Evolutionary conservation across 1,140 invertebrate species (phyloP).

Genomic region (Lepidurus couesii): DNA sequence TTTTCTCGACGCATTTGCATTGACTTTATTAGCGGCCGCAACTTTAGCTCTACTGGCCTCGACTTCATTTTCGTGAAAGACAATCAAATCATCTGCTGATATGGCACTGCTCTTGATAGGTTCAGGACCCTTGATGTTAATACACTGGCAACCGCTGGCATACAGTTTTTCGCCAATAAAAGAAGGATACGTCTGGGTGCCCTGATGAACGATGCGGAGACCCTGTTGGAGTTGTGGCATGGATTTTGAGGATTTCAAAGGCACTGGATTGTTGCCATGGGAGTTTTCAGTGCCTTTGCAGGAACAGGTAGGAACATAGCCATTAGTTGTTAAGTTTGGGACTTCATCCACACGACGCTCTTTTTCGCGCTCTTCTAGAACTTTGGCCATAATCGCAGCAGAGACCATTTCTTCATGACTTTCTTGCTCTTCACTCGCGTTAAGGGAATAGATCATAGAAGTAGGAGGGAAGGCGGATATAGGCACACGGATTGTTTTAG

Average conservation of each 20-base stretch:
- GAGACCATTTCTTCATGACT: conserved; percentile 66
- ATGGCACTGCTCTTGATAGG: background rate
- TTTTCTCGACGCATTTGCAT: background rate
- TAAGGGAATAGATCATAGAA: conserved; percentile 79
- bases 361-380: conserved; percentile 75
- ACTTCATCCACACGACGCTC: conserved; percentile 49
- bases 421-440: conserved; percentile 42
- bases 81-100: background rate
- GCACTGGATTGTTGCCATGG: conserved; percentile 16
- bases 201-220: conserved; percentile 23
- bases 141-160: background rate
- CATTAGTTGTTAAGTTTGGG: background rate
- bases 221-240: conserved; percentile 24
- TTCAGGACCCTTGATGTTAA: background rate
- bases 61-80: background rate
- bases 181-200: conserved; percentile 29
- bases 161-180: conserved; percentile 27
- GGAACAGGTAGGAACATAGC: background rate
- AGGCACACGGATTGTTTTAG: conserved; percentile 68
- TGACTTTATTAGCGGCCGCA: background rate
- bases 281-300: background rate
- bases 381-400: conserved; percentile 86
- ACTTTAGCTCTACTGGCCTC: background rate
- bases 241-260: conserved; percentile 19
- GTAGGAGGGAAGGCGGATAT: conserved; percentile 80